These are phyloP conservation scores for Setipinna tenuifilis DNA, from an alignment of 2,797 vertebrate species.

Conservation along the genomic window DNA sequence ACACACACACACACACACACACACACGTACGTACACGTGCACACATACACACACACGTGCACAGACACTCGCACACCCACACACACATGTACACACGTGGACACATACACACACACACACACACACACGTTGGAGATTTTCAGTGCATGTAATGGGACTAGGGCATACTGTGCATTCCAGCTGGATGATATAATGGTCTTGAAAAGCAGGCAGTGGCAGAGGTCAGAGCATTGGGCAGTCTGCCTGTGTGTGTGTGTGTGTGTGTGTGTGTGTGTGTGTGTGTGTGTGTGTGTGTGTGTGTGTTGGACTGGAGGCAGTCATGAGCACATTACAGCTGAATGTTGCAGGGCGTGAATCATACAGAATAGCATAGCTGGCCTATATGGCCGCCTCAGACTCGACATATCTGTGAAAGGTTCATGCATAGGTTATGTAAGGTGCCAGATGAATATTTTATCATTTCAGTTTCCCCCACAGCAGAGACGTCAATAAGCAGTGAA, in stretches of 20 bases:
- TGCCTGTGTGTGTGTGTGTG: conserved; percentile 42
- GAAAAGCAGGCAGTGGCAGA: not conserved
- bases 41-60: no score
- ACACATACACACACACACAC: not conserved
- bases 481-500: not conserved
- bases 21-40: not conserved
- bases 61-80: not conserved
- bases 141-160: not conserved
- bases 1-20: no score
- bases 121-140: not conserved
- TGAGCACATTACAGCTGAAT: not conserved
- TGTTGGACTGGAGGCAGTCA: conserved; percentile 23
- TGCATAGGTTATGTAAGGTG: not conserved
- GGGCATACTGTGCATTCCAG: not conserved
- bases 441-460: not conserved
- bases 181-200: conserved; percentile 24
- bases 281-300: not conserved
- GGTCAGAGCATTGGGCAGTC: not conserved
- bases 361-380: not conserved
- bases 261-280: conserved; percentile 49
- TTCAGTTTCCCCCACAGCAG: not conserved
- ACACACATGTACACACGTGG: not conserved
- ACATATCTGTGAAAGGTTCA: not conserved
- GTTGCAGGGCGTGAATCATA: not conserved
- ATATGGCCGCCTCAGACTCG: not conserved